Base-by-base conservation (phyloP, 2,113 vertebrate species). In the Cyprinodon brontotheroides region DNA sequence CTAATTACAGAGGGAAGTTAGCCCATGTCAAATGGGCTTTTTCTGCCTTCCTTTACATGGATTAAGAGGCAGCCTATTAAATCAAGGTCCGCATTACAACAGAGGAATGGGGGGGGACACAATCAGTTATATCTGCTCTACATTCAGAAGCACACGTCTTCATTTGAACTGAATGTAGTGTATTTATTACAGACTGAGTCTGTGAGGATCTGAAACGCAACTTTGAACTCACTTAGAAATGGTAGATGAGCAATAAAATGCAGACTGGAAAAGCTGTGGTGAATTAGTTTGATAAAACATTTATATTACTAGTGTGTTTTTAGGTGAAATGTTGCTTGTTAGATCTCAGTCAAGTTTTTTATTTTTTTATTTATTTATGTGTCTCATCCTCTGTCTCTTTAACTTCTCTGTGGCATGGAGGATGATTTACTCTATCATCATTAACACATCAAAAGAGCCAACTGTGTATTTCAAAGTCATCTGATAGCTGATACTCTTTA, bases 401-500 rank as follows among this genome's bases (percentile, higher is more conserved):
- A 38, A 72, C 70, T 74, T 48, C 75, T 83, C 80, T 39, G 13
- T 82, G 45, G 74, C 53, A 61, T 67, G 78, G 70, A 73, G 64
- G 78, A 86, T 87, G 79, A 79, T 89, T 91, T 88, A 87, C 84
- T 88, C 81, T 82, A 87, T 92, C 90, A 79, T 91, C 86, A 91
- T 91, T 90, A 91, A 91, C 82, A 90, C 89, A 91, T 91, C 87
- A 91, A 88, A 92, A 85, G 86, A 87, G 75, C 79, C 84, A 86
- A 86, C 87, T 84, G 84, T 91, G 85, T 87, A 81, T 92, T 92
- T 89, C 87, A 91, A 88, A 89, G 90, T 92, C 89, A 89, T 91
- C 90, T 77, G 87, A 91, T 90, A 91, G 83, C 86, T 89, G 89
- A 91, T 90, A 85, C 87, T 88, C 90, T 91, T 90, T 92, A 92